A percentile compares a stretch with the other conserved stretches of the same genome.
Evolutionary conservation across 2,797 vertebrate species (phyloP).

Genomic region (Mormyrops boulengeri): DNA sequence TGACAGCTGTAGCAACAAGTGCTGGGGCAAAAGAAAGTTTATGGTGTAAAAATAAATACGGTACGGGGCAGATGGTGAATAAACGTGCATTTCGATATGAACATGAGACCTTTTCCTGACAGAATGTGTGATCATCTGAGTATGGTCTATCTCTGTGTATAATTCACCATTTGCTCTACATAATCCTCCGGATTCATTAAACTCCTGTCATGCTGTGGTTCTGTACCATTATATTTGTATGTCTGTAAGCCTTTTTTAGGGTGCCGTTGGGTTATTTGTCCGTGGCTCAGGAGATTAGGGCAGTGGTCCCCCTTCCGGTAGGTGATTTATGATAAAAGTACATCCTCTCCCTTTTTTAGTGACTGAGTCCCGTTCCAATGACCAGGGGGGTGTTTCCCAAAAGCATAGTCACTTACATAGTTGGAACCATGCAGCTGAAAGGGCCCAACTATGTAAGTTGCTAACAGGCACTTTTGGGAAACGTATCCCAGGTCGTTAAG

Average conservation of each 20-base stretch:
- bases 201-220: neutral
- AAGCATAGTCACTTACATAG: neutral
- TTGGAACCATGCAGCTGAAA: neutral
- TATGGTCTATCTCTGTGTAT: slow-evolving; percentile 5
- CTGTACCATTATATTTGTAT: neutral
- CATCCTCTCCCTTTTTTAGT: neutral
- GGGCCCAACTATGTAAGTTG: neutral
- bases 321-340: neutral
- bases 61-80: neutral
- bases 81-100: slow-evolving; percentile 6
- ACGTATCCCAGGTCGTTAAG: neutral
- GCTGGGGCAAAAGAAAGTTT: slow-evolving; percentile 10
- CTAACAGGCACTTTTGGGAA: neutral
- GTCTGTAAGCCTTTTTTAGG: neutral
- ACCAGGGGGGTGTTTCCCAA: neutral
- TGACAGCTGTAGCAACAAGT: slow-evolving; percentile 25
- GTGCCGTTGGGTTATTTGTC: neutral
- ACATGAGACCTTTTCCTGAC: neutral
- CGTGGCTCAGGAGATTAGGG: neutral
- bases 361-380: neutral
- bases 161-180: neutral
- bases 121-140: slow-evolving; percentile 10
- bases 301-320: neutral
- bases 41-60: slow-evolving; percentile 23
- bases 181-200: neutral